Percentiles rank a stretch among this genome's conserved stretches.
Conservation (phyloP, 2,113 vertebrate genomes). For the Centropus unirufus region DNA sequence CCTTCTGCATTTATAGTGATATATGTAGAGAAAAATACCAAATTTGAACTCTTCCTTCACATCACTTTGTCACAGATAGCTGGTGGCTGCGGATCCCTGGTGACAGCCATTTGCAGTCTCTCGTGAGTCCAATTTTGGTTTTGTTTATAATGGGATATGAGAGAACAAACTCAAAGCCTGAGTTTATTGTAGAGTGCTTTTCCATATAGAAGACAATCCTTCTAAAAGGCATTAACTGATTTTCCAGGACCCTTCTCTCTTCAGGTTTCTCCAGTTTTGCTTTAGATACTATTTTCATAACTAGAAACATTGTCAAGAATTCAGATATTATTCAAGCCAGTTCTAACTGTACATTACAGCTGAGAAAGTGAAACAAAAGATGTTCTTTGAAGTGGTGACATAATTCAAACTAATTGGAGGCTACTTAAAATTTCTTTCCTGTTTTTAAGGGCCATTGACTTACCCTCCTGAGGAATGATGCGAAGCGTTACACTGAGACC, state of each 20-base stretch:
- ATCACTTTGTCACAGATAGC: background rate
- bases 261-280: background rate
- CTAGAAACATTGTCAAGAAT: slow-evolving; percentile 40
- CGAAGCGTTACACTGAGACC: slow-evolving; percentile 95
- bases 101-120: background rate
- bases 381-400: slow-evolving; percentile 41
- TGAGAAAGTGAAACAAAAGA: slow-evolving; percentile 37
- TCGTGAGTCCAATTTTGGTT: background rate
- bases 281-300: slow-evolving; percentile 26
- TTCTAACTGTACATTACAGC: background rate
- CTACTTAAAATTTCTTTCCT: slow-evolving; percentile 63
- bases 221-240: background rate
- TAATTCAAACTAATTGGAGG: slow-evolving; percentile 63
- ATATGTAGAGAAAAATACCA: background rate
- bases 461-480: slow-evolving; percentile 98
- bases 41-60: background rate
- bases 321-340: background rate
- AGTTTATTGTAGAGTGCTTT: background rate
- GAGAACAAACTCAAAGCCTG: background rate
- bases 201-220: background rate
- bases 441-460: slow-evolving; percentile 73
- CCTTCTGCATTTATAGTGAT: background rate
- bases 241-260: background rate
- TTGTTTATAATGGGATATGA: background rate
- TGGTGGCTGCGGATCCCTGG: background rate